These are phyloP conservation scores for Chaunax sp. DNA, from an alignment of 2,797 vertebrate species.

Conservation along the genomic window DNA sequence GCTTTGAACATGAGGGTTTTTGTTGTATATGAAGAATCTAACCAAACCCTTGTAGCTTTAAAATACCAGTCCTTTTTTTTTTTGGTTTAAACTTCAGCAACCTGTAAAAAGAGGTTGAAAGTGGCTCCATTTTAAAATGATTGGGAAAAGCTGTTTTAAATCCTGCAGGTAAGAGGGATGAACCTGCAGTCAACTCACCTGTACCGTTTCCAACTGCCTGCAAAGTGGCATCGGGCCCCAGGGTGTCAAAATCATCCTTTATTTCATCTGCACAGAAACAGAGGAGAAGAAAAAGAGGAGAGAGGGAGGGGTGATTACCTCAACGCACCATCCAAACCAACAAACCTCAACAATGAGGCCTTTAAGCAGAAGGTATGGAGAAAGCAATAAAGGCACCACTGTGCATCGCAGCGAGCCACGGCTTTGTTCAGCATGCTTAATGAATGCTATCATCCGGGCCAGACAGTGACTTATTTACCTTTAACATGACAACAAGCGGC, in stretches of 20 bases:
- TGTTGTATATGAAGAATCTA: no score
- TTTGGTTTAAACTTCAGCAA: no score
- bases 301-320: conserved; percentile 56
- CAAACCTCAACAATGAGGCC: conserved; percentile 57
- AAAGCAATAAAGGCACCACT: conserved; percentile 71
- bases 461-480: conserved; percentile 91
- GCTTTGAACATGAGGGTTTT: no score
- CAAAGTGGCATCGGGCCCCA: conserved; percentile 92
- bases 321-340: conserved; percentile 49
- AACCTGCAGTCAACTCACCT: conserved; percentile 85
- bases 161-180: no score
- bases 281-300: not conserved
- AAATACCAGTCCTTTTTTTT: no score
- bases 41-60: no score
- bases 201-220: conserved; percentile 93
- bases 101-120: no score
- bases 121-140: no score
- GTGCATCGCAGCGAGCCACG: conserved; percentile 64
- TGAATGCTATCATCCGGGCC: conserved; percentile 85
- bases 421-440: conserved; percentile 86
- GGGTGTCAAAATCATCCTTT: conserved; percentile 96
- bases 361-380: conserved; percentile 71
- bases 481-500: conserved; percentile 85
- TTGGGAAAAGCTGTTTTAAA: no score
- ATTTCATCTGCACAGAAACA: conserved; percentile 91